These are phyloP conservation scores for Cataglyphis rosenhaueri DNA, from an alignment of 2,888 invertebrate species.

Conservation along the genomic window DNA sequence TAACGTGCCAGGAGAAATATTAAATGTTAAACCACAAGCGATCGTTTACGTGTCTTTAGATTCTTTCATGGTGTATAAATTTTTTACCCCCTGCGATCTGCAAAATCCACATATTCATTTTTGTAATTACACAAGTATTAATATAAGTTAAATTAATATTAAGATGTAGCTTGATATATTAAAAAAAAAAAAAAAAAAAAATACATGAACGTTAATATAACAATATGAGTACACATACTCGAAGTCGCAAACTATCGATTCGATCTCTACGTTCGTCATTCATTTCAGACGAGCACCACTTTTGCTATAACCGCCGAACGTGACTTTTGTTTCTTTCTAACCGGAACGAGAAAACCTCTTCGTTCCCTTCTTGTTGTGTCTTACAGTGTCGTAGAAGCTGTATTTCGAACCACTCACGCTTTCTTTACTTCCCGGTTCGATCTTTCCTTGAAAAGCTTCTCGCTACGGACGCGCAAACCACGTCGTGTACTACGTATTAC, in stretches of 20 bases:
- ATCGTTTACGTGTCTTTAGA: constrained; percentile 27
- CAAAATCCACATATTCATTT: neutral
- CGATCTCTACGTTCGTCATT: constrained; percentile 65
- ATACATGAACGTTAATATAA: neutral
- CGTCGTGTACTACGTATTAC: constrained; percentile 45
- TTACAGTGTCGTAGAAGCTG: constrained; percentile 61
- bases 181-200: too few species aligned
- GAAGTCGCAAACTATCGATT: constrained; percentile 35
- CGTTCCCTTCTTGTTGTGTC: constrained; percentile 38
- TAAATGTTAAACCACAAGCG: constrained; percentile 3
- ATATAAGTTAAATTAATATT: too few species aligned
- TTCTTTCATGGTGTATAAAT: neutral
- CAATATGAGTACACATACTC: neutral
- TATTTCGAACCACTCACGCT: constrained; percentile 55
- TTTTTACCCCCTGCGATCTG: neutral
- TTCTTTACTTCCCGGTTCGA: constrained; percentile 50
- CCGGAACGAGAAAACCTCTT: constrained; percentile 45
- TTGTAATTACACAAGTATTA: neutral
- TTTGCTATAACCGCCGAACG: constrained; percentile 69
- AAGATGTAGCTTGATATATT: too few species aligned
- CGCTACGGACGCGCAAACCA: constrained; percentile 27
- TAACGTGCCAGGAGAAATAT: neutral
- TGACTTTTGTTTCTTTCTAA: constrained; percentile 69
- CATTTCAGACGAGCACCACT: constrained; percentile 72
- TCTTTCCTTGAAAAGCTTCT: constrained; percentile 29